Evolutionary conservation across 2,797 vertebrate genomes (phyloP).

Genomic region (Carcharodon carcharias): DNA sequence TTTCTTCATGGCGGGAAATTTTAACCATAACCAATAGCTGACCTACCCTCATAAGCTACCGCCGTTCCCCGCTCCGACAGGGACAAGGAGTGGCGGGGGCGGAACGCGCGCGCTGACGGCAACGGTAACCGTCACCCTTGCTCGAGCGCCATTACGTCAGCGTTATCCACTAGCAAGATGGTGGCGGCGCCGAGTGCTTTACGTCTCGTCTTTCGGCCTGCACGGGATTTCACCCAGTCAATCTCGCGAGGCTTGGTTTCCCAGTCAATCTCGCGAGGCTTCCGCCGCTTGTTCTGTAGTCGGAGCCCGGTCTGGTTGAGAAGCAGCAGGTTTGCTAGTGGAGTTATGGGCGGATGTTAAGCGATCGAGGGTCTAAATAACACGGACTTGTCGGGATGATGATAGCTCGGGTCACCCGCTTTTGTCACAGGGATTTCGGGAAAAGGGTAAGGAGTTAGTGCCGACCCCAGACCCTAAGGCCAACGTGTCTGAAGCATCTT

Average conservation of each 20-base stretch:
- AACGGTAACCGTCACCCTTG: background rate
- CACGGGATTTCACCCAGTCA: background rate
- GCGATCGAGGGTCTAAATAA: background rate
- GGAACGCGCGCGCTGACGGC: background rate
- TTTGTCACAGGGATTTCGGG: background rate
- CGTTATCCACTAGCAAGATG: background rate
- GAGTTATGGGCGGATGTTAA: background rate
- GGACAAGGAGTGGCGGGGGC: background rate
- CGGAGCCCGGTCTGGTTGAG: background rate
- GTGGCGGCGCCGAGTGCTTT: too few species aligned
- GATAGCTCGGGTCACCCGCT: background rate
- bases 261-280: background rate
- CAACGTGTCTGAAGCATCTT: background rate
- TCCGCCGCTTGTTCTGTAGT: background rate
- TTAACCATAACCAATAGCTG: background rate
- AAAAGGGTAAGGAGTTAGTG: background rate
- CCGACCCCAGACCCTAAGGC: background rate
- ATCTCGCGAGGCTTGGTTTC: background rate
- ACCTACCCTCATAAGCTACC: too few species aligned
- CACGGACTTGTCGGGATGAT: background rate
- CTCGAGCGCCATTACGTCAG: background rate
- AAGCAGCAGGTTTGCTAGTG: background rate
- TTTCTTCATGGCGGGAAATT: background rate
- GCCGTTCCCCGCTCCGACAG: too few species aligned
- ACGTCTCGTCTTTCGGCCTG: background rate